Evolutionary conservation across 1,140 invertebrate species (phyloP).

Genomic region (Aphaenogaster rudis): DNA sequence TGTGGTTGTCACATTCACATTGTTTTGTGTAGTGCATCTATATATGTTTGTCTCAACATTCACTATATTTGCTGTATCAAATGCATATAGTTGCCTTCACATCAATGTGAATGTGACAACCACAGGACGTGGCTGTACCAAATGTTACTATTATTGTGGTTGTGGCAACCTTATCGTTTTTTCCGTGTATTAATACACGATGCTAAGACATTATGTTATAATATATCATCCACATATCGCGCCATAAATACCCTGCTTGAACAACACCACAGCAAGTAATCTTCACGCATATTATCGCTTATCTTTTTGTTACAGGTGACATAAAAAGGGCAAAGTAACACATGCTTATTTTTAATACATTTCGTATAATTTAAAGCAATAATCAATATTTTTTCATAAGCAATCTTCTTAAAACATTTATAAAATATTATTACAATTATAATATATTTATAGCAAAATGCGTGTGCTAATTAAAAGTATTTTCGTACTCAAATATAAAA

Average conservation of each 20-base stretch:
- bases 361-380: background rate
- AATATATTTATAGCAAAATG: background rate
- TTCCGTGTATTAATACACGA: constrained; percentile 1
- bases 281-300: constrained; percentile 12
- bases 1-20: too few relatives aligned
- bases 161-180: too few relatives aligned
- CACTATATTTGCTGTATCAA: too few relatives aligned
- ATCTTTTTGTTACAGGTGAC: background rate
- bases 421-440: background rate
- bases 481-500: background rate
- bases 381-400: background rate
- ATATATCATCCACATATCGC: constrained; percentile 19
- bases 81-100: too few relatives aligned
- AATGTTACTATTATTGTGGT: too few relatives aligned
- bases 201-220: constrained; percentile 27
- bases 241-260: constrained; percentile 20
- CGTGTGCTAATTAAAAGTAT: background rate
- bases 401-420: background rate
- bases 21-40: too few relatives aligned
- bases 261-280: constrained; percentile 24
- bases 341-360: background rate
- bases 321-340: constrained; percentile 17
- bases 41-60: too few relatives aligned
- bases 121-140: too few relatives aligned
- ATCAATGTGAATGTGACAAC: too few relatives aligned